Evolutionary conservation across 2,888 invertebrate species (phyloP).

Genomic region (Morpho achilles): DNA sequence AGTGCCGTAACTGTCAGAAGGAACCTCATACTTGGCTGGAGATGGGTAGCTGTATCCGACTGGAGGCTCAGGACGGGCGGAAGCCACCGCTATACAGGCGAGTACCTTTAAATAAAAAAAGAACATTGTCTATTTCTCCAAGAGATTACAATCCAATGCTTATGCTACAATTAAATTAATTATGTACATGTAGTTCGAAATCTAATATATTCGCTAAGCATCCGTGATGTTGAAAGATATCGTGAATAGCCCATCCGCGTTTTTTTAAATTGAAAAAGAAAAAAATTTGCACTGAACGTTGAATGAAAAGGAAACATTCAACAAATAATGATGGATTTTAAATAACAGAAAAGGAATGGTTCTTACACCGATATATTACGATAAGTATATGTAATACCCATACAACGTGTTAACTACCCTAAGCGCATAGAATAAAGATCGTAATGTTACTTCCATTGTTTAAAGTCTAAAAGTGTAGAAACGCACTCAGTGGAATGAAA

Average conservation of each 20-base stretch:
- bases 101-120: constrained; percentile 61
- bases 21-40: constrained; percentile 54
- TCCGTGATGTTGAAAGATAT: background rate
- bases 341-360: background rate
- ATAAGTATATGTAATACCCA: background rate
- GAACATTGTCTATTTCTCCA: constrained; percentile 18
- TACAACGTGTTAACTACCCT: background rate
- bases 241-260: too few relatives aligned
- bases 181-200: background rate
- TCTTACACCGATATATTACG: constrained; percentile 1
- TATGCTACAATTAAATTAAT: too few relatives aligned
- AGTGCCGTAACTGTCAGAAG: constrained; percentile 39
- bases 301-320: too few relatives aligned
- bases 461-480: constrained; percentile 1
- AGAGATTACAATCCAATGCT: too few relatives aligned
- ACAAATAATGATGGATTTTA: background rate
- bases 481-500: constrained; percentile 4
- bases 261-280: background rate
- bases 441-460: constrained; percentile 5
- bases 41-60: constrained; percentile 72
- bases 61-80: constrained; percentile 73
- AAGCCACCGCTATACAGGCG: constrained; percentile 69
- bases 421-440: constrained; percentile 12
- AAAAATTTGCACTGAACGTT: too few relatives aligned
- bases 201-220: constrained; percentile 7